Percentiles rank a stretch among this genome's conserved stretches.
phyloP scores from a whole-genome alignment of 2,797 vertebrate species.

The Melanotaenia boesemani region DNA sequence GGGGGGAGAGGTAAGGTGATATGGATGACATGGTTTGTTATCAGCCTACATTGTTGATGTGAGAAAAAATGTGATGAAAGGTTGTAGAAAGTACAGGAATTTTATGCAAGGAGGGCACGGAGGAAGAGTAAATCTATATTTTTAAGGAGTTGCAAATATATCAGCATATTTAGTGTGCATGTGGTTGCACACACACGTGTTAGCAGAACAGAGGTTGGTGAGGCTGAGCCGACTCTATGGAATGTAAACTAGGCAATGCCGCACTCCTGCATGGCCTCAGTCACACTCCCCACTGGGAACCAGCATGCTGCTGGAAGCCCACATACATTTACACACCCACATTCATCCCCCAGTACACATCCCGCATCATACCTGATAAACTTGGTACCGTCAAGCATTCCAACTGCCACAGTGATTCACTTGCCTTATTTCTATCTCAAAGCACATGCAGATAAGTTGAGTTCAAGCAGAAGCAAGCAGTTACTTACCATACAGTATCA shows the following conservation, averaged over 20 bases:
- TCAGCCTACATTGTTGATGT: conserved; percentile 48
- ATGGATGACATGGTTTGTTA: conserved; percentile 58
- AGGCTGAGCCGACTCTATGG: conserved; percentile 64
- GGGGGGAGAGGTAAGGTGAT: conserved; percentile 22
- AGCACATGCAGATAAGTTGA: conserved; percentile 38
- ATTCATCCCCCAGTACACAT: neutral
- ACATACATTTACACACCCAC: neutral
- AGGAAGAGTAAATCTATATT: conserved; percentile 21
- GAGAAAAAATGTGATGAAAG: conserved; percentile 18
- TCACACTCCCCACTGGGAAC: conserved; percentile 41
- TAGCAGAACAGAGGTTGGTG: conserved; percentile 55
- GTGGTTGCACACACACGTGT: conserved; percentile 7
- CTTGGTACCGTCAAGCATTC: conserved; percentile 29
- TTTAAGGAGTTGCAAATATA: conserved; percentile 33
- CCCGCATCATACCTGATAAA: conserved; percentile 7
- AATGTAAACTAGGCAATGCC: conserved; percentile 80
- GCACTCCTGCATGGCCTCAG: conserved; percentile 57
- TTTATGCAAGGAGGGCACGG: neutral
- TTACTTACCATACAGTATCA: conserved; percentile 39
- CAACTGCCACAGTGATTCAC: conserved; percentile 52
- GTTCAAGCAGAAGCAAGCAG: conserved; percentile 47
- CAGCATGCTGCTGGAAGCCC: neutral
- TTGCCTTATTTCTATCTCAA: conserved; percentile 32
- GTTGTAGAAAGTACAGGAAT: conserved; percentile 4
- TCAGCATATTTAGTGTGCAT: conserved; percentile 13